Percentiles rank a stretch among this genome's conserved stretches.
phyloP scores from a whole-genome alignment of 2,888 invertebrate species.

The Embidobia sp. region DNA sequence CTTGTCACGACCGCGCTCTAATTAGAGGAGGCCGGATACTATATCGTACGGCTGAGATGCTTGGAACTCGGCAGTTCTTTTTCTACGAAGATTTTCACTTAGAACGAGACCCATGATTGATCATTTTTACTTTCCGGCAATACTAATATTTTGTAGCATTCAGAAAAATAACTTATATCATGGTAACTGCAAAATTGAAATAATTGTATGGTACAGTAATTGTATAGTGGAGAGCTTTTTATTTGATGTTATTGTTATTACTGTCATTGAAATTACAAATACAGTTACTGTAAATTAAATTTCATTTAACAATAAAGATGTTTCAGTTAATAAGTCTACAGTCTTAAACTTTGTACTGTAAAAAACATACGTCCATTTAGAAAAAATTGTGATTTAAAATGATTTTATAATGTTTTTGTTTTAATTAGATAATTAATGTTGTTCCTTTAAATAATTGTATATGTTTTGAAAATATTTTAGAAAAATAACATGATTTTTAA shows the following conservation, averaged over 20 bases:
- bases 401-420: too few relatives aligned
- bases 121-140: slow-evolving; percentile 15
- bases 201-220: neutral
- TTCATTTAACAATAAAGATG: too few relatives aligned
- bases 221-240: neutral
- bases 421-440: too few relatives aligned
- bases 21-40: slow-evolving; percentile 28
- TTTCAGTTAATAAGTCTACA: too few relatives aligned
- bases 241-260: neutral
- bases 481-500: too few relatives aligned
- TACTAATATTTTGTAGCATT: slow-evolving; percentile 1
- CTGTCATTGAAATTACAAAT: too few relatives aligned
- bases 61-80: slow-evolving; percentile 23
- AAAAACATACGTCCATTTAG: too few relatives aligned
- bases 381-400: too few relatives aligned
- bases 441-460: too few relatives aligned
- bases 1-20: slow-evolving; percentile 45
- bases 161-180: slow-evolving; percentile 1
- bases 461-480: too few relatives aligned
- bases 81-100: slow-evolving; percentile 36
- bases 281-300: too few relatives aligned
- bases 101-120: slow-evolving; percentile 29
- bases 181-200: slow-evolving; percentile 2
- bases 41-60: slow-evolving; percentile 27
- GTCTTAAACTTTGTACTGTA: too few relatives aligned